Evolutionary conservation across 2,113 vertebrate species (phyloP), one percentile per base, ranked within the genome.

Genomic region (Plestiodon gilberti): DNA sequence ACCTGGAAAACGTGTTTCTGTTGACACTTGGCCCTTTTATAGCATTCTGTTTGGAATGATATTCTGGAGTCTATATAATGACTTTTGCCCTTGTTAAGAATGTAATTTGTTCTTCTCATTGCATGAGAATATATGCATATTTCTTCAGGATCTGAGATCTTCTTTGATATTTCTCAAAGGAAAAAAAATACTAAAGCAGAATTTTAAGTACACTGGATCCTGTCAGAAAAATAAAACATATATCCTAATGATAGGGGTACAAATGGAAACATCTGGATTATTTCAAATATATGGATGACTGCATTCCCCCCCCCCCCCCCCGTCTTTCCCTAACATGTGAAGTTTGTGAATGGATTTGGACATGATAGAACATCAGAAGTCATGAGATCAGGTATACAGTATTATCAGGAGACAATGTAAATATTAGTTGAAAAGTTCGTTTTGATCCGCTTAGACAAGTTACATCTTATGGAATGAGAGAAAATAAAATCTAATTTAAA

Each of bases 201-300:
- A 81, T 55, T 48, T 48, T 40, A 52, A 15, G 81, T 55, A 77
- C 82, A 33, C 1, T 62, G 89, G 88, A 25, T 85, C 93, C 89
- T 90, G 82, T 30, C 84, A 85, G 61, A 67, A 48, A 74, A 38
- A 23, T 59, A 28, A 28, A 23, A 61, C 28, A 62, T 74, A 73
- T 33, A 67, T 73, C 1, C 40, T n/a, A 83, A 8, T 87, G 69
- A 88, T 55, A 78, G 61, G 7, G 77, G 6, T n/a, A 81, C 13
- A 35, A 82, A 67, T 82, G 86, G 74, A 90, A 84, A 89, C 90
- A 94, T 94, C 93, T 92, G 92, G 91, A 92, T 93, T 89, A 43
- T 84, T 90, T 95, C 89, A 95, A 86, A 28, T 77, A 14, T 69
- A 17, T 69, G 64, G 84, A 55, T 87, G 82, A 88, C 64, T 92